Evolutionary conservation across 2,113 vertebrate species (phyloP), one percentile per base, ranked within the genome.

Genomic region (Clupea harengus): DNA sequence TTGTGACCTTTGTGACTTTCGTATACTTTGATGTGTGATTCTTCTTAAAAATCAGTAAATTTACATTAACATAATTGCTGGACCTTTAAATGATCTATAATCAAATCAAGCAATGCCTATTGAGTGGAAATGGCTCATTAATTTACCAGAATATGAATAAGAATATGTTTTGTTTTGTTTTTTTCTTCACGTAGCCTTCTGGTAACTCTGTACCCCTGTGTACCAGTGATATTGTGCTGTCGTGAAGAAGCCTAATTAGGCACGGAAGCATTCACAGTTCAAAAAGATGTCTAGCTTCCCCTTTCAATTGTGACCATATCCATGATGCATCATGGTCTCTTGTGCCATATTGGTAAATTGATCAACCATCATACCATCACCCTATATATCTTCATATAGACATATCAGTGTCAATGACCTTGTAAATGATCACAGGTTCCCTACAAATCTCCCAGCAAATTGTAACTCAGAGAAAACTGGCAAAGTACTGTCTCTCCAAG

Each of bases 391-490:
- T 72, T 72, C 64, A 72, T 72, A 32, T 32, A 32, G 64, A 72
- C 64, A 72, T 25, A 13, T 25, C n/a, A 32, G 64, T 72, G 64
- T 72, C 64, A 72, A 28, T 72, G 64, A 72, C 64, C 64, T 72
- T 72, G 64, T 72, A 72, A 72, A 72, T 72, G 64, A 72, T 72
- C 64, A 67, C 64, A 0, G 64, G 8, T 32, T 72, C 28, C 39
- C 11, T 72, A 72, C 64, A 72, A 72, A 72, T 72, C 64, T 72
- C n/a, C 28, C 64, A 72, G 64, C 64, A 72, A 72, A 72, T 72
- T 72, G 64, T 72, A 32, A 32, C n/a, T 28, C 10, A 32, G 64
- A 72, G 64, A 32, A 72, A 28, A 72, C n/a, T 32, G 64, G 4
- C 64, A 32, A 8, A 32, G n/a, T 72, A 72, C 64, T 72, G 64